phyloP scores from a whole-genome alignment of 1,140 invertebrate genomes.

The Temnothorax nylanderi region DNA sequence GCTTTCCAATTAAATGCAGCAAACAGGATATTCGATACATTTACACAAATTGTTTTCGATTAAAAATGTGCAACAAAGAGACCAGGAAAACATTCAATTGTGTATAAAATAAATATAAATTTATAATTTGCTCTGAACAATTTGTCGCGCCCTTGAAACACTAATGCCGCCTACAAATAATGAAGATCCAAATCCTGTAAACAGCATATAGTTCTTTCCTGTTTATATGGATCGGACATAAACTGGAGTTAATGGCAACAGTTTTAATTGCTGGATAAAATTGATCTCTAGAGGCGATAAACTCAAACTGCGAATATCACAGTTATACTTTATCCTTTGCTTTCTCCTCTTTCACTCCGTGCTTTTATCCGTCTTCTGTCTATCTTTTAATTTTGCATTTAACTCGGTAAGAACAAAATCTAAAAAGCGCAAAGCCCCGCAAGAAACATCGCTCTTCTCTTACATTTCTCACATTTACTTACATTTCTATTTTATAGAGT shows the following conservation, averaged over 20 bases:
- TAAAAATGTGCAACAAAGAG: neutral
- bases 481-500: neutral
- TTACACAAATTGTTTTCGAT: neutral
- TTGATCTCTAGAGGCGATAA: neutral
- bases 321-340: neutral
- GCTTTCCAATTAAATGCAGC: neutral
- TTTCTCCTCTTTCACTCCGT: neutral
- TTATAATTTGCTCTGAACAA: neutral
- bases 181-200: neutral
- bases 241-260: neutral
- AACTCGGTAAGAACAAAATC: neutral
- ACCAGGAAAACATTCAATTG: neutral
- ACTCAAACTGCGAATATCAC: slow-evolving; percentile 12
- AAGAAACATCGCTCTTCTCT: neutral
- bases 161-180: neutral
- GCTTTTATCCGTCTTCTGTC: neutral
- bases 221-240: neutral
- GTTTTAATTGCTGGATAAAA: slow-evolving; percentile 32
- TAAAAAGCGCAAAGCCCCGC: neutral
- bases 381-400: slow-evolving; percentile 13
- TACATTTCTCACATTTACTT: neutral
- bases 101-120: neutral
- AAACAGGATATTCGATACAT: neutral
- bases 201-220: neutral
- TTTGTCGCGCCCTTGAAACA: neutral